A percentile compares a stretch with the other conserved stretches of the same genome.
phyloP scores from a whole-genome alignment of 2,113 vertebrate genomes.

The Sinocyclocheilus anshuiensis region DNA sequence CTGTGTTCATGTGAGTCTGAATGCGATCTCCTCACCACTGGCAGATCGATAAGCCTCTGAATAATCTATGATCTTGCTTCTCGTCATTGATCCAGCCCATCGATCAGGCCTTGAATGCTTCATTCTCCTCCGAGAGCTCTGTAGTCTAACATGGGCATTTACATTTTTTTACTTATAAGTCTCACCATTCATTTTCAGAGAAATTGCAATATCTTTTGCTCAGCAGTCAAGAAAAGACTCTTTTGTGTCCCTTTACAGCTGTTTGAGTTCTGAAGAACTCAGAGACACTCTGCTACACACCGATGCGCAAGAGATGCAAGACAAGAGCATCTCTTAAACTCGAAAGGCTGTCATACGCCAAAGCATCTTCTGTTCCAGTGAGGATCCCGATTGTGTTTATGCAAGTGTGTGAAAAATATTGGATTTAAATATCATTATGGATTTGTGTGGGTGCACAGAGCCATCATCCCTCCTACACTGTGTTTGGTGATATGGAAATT shows the following conservation, averaged over 20 bases:
- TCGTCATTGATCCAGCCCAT: conserved; percentile 25
- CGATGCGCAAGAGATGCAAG: neutral
- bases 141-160: conserved; percentile 14
- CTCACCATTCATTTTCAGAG: conserved; percentile 4
- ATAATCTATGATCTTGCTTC: conserved; percentile 47
- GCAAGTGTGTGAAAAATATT: neutral
- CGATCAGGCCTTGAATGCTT: conserved; percentile 24
- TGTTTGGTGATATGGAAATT: neutral
- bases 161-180: neutral
- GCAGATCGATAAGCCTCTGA: conserved; percentile 36
- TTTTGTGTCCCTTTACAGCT: conserved; percentile 12
- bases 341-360: neutral
- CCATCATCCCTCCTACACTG: neutral
- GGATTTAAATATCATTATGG: conserved; percentile 15
- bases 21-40: conserved; percentile 8
- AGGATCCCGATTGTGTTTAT: neutral
- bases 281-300: neutral
- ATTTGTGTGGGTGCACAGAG: conserved; percentile 21
- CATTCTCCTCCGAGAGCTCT: conserved; percentile 7
- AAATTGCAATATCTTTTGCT: conserved; percentile 1
- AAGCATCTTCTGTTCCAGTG: conserved; percentile 1
- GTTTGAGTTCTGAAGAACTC: neutral
- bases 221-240: conserved; percentile 14
- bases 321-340: neutral
- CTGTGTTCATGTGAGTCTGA: neutral